phyloP scores from a whole-genome alignment of 2,113 vertebrate genomes.

The Nycticebus coucang region DNA sequence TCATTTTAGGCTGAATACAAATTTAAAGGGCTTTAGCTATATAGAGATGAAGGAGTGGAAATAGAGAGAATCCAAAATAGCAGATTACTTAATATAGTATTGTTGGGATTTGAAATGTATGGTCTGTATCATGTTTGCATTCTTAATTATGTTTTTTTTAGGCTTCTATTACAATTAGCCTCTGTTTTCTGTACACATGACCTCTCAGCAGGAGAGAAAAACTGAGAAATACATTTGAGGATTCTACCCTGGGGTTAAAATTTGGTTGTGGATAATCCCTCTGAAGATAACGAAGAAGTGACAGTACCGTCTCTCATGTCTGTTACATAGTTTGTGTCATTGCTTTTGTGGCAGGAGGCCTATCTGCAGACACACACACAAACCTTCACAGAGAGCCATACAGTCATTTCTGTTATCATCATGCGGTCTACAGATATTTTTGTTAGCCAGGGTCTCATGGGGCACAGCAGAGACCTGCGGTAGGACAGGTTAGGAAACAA shows the following conservation, averaged over 20 bases:
- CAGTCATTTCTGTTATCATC: constrained; percentile 48
- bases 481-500: constrained; percentile 37
- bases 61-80: constrained; percentile 33
- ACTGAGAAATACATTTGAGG: background rate
- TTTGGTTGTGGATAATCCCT: background rate
- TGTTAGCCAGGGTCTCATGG: background rate
- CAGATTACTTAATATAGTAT: background rate
- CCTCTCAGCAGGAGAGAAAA: background rate
- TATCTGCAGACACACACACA: background rate
- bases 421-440: constrained; percentile 34
- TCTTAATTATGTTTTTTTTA: constrained; percentile 16
- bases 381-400: background rate
- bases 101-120: background rate
- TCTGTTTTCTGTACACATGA: background rate
- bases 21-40: constrained; percentile 34
- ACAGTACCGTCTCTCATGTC: background rate
- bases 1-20: constrained; percentile 33
- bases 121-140: background rate
- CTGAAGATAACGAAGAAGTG: background rate
- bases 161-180: background rate
- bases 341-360: background rate
- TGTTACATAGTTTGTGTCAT: background rate
- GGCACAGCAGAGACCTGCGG: constrained; percentile 23
- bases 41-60: background rate
- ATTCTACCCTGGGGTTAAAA: constrained; percentile 28